A percentile compares a stretch with the other conserved stretches of the same genome.
Evolutionary conservation across 2,113 vertebrate genomes (phyloP).

Genomic region (Sisor rabdophorus): DNA sequence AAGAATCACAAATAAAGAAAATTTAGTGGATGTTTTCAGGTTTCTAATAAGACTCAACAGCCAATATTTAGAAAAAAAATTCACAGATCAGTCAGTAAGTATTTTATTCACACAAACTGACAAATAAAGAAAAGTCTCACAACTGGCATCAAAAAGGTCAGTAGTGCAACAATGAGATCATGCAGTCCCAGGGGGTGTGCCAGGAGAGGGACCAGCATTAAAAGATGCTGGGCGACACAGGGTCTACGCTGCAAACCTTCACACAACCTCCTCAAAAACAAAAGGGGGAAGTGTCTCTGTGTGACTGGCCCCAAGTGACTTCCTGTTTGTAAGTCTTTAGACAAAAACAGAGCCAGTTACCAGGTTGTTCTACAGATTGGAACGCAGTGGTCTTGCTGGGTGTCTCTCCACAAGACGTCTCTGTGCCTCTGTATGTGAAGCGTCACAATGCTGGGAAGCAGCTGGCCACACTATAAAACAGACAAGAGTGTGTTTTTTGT

Average conservation of each 20-base stretch:
- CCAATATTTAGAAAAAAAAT: not conserved
- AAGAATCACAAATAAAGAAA: not conserved
- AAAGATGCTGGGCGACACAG: conserved; percentile 46
- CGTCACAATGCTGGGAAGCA: conserved; percentile 72
- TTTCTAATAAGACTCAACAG: not conserved
- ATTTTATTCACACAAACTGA: not conserved
- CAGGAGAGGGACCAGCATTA: conserved; percentile 21
- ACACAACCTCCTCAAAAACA: conserved; percentile 62
- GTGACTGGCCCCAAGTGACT: conserved; percentile 66
- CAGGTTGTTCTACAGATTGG: conserved; percentile 63
- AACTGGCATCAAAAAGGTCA: conserved; percentile 9
- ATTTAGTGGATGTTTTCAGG: not conserved
- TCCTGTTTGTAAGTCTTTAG: conserved; percentile 73
- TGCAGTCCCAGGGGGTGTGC: conserved; percentile 19
- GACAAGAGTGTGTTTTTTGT: conserved; percentile 45
- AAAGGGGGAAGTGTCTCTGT: conserved; percentile 71
- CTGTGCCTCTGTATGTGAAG: conserved; percentile 36
- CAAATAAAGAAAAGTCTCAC: not conserved
- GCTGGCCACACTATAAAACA: conserved; percentile 60
- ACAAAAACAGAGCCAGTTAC: conserved; percentile 67
- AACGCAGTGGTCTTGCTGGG: conserved; percentile 50
- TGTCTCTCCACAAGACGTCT: conserved; percentile 62
- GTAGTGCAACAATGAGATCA: conserved; percentile 22
- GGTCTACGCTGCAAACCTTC: conserved; percentile 48
- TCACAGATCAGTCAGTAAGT: not conserved